Base-by-base conservation (phyloP, 2,888 invertebrate species). In the Temnothorax ravouxi region DNA sequence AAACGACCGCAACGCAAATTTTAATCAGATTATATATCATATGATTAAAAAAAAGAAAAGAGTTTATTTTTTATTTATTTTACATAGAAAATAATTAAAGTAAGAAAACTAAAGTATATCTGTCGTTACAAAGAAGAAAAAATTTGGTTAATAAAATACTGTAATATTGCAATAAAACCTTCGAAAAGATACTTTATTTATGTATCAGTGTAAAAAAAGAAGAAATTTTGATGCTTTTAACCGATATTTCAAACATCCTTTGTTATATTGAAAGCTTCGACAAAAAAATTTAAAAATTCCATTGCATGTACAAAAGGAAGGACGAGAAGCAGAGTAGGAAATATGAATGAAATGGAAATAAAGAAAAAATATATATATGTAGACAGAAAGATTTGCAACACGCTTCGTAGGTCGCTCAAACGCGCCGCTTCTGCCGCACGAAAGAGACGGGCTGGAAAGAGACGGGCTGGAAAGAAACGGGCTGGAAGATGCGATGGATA, bases 401-500 rank as follows among this genome's bases (percentile, higher is more conserved):
- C 75, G 79, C 25, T 75, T 38, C 47, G 47, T 84, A 79, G 88
- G 67, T 66, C 67, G 71, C 29, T 69, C 56, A 84, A 89, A 88
- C 62, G 69, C 83, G 84, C 61, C 74, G 59, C 79, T 88, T 71
- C 72, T 81, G 80, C 44, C 50, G 59, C 44, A 61, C 82, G 67
- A 61, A 71, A 67, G 80, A 87, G 88, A 38, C 90, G 76, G 84
- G 52, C 74, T 77, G 87, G 87, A 88, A 88, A 67, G 80, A 87
- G 88, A 38, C 90, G 76, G 84, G 52, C n/a, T n/a, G n/a, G 67
- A 61, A 71, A 67, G 80, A 87, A 89, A 38, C 90, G 76, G 84
- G 52, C 74, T 77, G 87, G 87, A 88, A 88, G 90, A 84, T 83
- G 84, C 88, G 75, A 85, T 61, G 85, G 89, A 90, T 89, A 84